A percentile compares a stretch with the other conserved stretches of the same genome.
These are phyloP conservation scores for Anabacerthia variegaticeps DNA, from an alignment of 2,797 vertebrate species.

Conservation along the genomic window DNA sequence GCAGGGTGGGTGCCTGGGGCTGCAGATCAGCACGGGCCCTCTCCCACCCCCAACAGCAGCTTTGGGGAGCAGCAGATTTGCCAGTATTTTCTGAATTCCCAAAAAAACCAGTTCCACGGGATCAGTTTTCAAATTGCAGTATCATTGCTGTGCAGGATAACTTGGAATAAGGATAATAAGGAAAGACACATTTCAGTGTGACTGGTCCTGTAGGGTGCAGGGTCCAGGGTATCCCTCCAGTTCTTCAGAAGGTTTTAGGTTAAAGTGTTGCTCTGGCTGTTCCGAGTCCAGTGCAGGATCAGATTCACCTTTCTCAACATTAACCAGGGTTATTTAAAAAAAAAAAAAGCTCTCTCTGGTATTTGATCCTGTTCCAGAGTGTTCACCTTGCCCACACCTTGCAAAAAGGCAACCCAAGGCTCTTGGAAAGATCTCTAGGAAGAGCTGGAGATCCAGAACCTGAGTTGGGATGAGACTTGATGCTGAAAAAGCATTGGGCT, in stretches of 20 bases:
- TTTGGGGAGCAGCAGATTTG: not conserved
- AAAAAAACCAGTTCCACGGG: not conserved
- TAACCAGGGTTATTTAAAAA: too few relatives aligned
- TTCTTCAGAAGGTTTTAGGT: not conserved
- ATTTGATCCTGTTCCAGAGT: not conserved
- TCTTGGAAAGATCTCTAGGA: not conserved
- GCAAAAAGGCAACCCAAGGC: not conserved
- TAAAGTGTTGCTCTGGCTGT: not conserved
- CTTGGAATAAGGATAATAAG: not conserved
- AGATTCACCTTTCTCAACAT: not conserved
- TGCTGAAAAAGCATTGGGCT: not conserved
- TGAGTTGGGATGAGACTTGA: not conserved
- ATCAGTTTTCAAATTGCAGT: not conserved
- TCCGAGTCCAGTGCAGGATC: not conserved
- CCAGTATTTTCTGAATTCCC: not conserved
- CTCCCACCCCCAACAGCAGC: fast-evolving
- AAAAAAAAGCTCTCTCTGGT: not conserved
- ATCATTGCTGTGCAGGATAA: not conserved
- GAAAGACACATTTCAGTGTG: not conserved
- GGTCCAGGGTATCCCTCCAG: not conserved
- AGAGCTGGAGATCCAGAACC: not conserved
- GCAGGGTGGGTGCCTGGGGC: not conserved
- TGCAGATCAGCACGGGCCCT: fast-evolving
- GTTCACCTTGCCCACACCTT: not conserved
- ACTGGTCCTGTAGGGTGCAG: not conserved